Evolutionary conservation across 2,797 vertebrate species (phyloP), one percentile per base, ranked within the genome.

Genomic region (Ctenochaetus hawaiiensis): DNA sequence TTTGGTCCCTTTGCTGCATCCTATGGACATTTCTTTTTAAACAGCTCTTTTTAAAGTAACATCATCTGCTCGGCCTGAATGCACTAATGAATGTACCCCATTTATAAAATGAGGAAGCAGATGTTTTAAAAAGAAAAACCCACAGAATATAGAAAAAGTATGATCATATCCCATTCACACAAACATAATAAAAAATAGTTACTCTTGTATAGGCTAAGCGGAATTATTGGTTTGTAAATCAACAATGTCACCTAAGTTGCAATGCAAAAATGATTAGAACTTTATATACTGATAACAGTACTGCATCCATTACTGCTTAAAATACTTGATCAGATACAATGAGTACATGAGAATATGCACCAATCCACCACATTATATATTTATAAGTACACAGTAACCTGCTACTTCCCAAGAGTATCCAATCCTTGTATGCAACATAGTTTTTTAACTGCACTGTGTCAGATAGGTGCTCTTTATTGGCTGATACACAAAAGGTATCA

Each of bases 31-130:
- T 20, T 16, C 8, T 34, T 34, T 34, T 22, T 12, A 7, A 52
- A 45, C 16, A 49, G 57, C 37, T 77, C 45, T 69, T 49, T 67
- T 67, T 56, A 64, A 53, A 70, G 51, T 8, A 49, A 2, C 45
- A 58, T 59, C 6, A 17, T 67, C 37, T 44, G 34, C 53, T 18
- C 52, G 9, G 62, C 43, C 22, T 43, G 8, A n/a, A 37, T 37
- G 6, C 20, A 51, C 45, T 65, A 64, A 76, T 80, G 23, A 47
- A 52, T 26, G 30, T 41, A 26, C n/a, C 23, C 17, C 59, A 41
- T 72, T 68, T 57, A 57, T 3, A 67, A 73, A n/a, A 59, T 4
- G 14, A 43, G 47, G 39, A 14, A 57, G 9, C 22, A 60, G 20
- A 20, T 12, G 5, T 6, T 44, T 37, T 37, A 67, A 43, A 16